These are phyloP conservation scores for Empidonax traillii DNA, from an alignment of 2,113 vertebrate genomes.

Conservation along the genomic window DNA sequence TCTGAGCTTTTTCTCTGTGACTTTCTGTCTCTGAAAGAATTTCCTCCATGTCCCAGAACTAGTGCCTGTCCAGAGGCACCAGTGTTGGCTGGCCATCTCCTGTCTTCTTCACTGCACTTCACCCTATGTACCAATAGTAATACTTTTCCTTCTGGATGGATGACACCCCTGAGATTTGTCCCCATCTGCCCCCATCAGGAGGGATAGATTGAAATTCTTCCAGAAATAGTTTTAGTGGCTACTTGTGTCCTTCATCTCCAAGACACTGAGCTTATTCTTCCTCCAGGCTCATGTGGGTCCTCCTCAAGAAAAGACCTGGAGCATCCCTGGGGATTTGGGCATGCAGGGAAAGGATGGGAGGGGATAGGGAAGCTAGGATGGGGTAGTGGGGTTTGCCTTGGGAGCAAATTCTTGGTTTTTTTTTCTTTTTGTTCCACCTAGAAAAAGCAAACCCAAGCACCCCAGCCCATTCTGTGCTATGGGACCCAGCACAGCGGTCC, in stretches of 20 bases:
- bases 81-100: rapidly evolving
- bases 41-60: not conserved
- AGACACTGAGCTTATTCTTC: not conserved
- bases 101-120: not conserved
- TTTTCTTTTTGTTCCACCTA: not conserved
- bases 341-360: not conserved
- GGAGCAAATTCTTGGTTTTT: not conserved
- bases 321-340: not conserved
- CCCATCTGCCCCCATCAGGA: not conserved
- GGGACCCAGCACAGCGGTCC: not conserved
- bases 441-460: not conserved
- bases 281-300: rapidly evolving
- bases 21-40: not conserved
- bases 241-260: not conserved
- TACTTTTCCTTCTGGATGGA: not conserved
- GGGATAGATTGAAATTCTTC: not conserved
- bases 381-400: not conserved
- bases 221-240: not conserved
- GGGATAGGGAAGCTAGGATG: not conserved
- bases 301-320: not conserved
- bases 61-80: not conserved
- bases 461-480: not conserved
- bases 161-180: not conserved
- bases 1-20: not conserved
- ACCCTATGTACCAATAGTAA: not conserved